Base-by-base conservation (phyloP, 2,888 invertebrate species). In the Caradrina kadenii region DNA sequence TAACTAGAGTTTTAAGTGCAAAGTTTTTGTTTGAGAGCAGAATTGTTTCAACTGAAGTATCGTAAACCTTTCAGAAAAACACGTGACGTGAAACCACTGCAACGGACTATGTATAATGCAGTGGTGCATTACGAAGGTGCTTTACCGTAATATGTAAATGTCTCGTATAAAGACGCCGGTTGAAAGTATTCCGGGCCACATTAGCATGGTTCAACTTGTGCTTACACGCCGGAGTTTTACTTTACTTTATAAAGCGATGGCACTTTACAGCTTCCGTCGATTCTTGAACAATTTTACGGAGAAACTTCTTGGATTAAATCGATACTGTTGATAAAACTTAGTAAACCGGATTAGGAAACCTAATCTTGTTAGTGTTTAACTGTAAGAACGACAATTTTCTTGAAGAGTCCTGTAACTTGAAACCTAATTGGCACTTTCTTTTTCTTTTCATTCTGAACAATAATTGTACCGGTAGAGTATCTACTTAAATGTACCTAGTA, bases 311-410 rank as follows among this genome's bases (percentile, higher is more conserved):
- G 39, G n/a, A 63, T 67, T 35, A 76, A 62, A 59, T 67, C 52
- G 73, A 77, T 67, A 66, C 59, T 52, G 61, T 73, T 73, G 54
- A 63, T 69, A n/a, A 62, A 64, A 71, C 63, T 65, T 71, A 26
- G 21, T 22, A 26, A 10, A 62, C 31, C 15, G 54, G 56, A 64
- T 60, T 52, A 10, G 8, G 17, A 60, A 59, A 26, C 62, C 21
- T n/a, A n/a, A n/a, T 63, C 31, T 68, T 62, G 58, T 60, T 79
- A 62, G 49, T 53, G 42, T 49, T 59, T 31, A 62, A 42, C 39
- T 60, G 15, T 69, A n/a, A 15, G 42, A 6, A 45, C 31, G 26
- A 48, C 0, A 48, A 22, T 52, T 73, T 48, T 17, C 3, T 42
- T 56, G 11, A 22, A 50, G 6, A 52, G 22, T 35, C 11, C 21